phyloP scores from a whole-genome alignment of 2,888 invertebrate genomes.

The Chirona hameri region DNA sequence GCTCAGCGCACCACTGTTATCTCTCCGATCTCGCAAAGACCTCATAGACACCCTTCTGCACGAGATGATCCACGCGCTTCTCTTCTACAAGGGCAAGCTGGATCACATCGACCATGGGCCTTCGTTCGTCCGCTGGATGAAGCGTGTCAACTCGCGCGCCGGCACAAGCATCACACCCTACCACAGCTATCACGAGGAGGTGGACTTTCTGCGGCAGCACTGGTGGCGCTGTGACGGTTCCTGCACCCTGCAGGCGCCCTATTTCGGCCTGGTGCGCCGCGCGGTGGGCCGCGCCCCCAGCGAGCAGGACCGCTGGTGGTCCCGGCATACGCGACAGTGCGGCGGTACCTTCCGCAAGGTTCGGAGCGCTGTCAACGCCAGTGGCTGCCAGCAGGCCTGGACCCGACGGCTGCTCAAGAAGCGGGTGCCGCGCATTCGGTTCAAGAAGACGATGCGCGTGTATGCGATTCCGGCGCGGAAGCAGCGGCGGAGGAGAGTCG shows the following conservation, averaged over 20 bases:
- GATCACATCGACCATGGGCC: conserved; percentile 67
- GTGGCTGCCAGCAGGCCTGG: not conserved
- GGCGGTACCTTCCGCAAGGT: not conserved
- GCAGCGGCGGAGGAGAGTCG: not conserved
- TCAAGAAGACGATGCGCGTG: conserved; percentile 9
- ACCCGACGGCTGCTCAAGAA: conserved; percentile 1
- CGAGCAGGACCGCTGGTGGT: conserved; percentile 12
- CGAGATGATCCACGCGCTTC: conserved; percentile 98
- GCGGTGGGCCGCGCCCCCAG: conserved; percentile 85
- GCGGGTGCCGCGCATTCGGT: not conserved
- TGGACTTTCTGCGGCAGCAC: conserved; percentile 78
- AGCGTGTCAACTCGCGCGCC: conserved; percentile 78
- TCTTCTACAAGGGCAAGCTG: conserved; percentile 75
- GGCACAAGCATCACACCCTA: conserved; percentile 88
- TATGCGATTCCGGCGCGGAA: not conserved
- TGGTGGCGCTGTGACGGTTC: conserved; percentile 95
- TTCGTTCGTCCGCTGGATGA: conserved; percentile 88
- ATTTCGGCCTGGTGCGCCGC: conserved; percentile 82
- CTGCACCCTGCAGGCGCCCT: conserved; percentile 71
- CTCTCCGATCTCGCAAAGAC: not conserved
- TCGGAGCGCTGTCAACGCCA: not conserved
- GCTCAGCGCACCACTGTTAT: not conserved
- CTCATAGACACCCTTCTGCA: conserved; percentile 64
- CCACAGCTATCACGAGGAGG: conserved; percentile 94
- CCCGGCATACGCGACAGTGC: not conserved